Base-by-base conservation (phyloP, 2,113 vertebrate species). In the Sceloporus tristichus region DNA sequence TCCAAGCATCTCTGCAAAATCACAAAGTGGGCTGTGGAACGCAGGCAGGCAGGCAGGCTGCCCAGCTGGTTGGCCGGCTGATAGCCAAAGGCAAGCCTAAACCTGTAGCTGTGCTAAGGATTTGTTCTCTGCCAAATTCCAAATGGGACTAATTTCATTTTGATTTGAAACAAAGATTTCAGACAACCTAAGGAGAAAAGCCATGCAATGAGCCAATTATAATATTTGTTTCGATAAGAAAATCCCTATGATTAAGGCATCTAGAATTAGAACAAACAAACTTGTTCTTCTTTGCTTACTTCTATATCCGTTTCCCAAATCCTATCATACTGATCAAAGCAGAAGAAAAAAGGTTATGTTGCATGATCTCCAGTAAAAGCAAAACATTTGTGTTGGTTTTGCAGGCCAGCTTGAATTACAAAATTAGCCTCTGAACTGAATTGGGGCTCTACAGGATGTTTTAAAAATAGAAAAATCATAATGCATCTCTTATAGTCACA, bases 1-100 rank as follows among this genome's bases (percentile, higher is more conserved):
- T 81, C 79, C 11, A 56, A 40, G 79, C 79, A 85, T 82, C 71
- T 62, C 65, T 59, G 65, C 79, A 86, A 68, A 88, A 56, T 79
- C 83, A 81, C 77, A 85, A 76, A 78, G 9, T 34, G 25, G 18
- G 16, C n/a, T 76, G 78, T 18, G 84, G 84, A 81, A 85, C 81
- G 84, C 56, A 76, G 59, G 75, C 71, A n/a, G 59, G 75, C 71
- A n/a, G 42, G 54, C 11, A 19, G 34, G 84, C 27, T 48, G 48
- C 48, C 48, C 48, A 48, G 48, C 48, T 25, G 29, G 21, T 29
- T 38, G 82, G 66, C 34, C 2, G 18, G 18, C 42, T 10, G 29
- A 62, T 10, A 74, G 38, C 78, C 78, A 40, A 70, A 74, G 71
- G 5, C 71, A 82, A 34, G 16, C 71, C 48, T 38, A 38, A 81